A percentile compares a stretch with the other conserved stretches of the same genome.
These are phyloP conservation scores for Synergus laeviventris DNA, from an alignment of 2,888 invertebrate genomes.

Conservation along the genomic window DNA sequence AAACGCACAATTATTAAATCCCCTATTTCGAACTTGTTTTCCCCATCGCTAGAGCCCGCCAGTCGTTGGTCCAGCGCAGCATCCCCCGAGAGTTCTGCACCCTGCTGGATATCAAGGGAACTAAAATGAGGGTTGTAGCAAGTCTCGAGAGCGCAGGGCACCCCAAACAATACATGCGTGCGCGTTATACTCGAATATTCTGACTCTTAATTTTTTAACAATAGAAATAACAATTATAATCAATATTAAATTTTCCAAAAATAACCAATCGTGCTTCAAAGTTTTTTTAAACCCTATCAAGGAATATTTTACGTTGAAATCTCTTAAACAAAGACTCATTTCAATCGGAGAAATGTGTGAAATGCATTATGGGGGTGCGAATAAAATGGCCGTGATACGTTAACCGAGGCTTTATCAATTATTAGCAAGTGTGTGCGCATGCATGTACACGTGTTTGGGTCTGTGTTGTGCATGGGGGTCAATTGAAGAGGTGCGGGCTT, in stretches of 20 bases:
- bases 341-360: neutral
- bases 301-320: neutral
- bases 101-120: constrained; percentile 59
- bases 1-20: constrained; percentile 10
- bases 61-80: constrained; percentile 70
- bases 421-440: constrained; percentile 38
- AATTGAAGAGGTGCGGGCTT: constrained; percentile 37
- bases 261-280: neutral
- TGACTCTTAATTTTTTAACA: constrained; percentile 4
- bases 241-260: neutral
- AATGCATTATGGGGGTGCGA: constrained; percentile 36
- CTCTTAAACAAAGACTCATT: neutral
- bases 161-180: constrained; percentile 58
- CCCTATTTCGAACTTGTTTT: constrained; percentile 38
- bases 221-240: constrained; percentile 4
- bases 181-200: constrained; percentile 43
- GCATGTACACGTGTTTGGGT: constrained; percentile 36
- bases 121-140: constrained; percentile 57
- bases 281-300: neutral
- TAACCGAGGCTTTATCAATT: constrained; percentile 46
- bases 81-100: constrained; percentile 62
- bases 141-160: constrained; percentile 59
- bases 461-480: constrained; percentile 20
- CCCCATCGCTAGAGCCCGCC: constrained; percentile 66
- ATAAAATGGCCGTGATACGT: constrained; percentile 69